Conservation (phyloP, 1,140 invertebrate species). For the Camponotus pennsylvanicus region DNA sequence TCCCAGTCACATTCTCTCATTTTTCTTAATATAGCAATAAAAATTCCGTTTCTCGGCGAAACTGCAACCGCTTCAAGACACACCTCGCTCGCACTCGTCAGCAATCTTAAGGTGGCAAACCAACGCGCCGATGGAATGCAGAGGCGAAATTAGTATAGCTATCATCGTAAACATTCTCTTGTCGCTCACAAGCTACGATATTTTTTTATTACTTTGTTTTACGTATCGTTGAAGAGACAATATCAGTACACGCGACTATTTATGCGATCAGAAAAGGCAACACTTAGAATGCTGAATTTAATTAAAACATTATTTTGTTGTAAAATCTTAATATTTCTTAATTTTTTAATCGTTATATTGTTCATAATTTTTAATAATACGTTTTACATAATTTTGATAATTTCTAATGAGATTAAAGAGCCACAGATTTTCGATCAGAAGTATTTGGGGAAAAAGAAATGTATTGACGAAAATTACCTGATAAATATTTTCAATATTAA, state of each 20-base stretch:
- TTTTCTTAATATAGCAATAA: conserved; percentile 41
- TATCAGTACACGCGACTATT: conserved; percentile 33
- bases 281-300: conserved; percentile 8
- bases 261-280: conserved; percentile 48
- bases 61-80: conserved; percentile 28
- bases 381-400: neutral
- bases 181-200: conserved; percentile 62
- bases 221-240: conserved; percentile 26
- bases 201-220: conserved; percentile 40
- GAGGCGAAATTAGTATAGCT: conserved; percentile 77
- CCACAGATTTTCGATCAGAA: neutral
- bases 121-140: conserved; percentile 74
- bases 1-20: conserved; percentile 15
- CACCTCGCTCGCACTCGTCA: conserved; percentile 41
- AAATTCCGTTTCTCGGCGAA: conserved; percentile 44
- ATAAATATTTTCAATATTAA: neutral
- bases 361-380: neutral
- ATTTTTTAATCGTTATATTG: neutral
- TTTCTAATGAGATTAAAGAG: neutral
- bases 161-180: conserved; percentile 65
- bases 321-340: neutral
- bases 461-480: neutral
- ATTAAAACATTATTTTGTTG: neutral
- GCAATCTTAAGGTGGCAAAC: conserved; percentile 61
- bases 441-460: neutral